Evolutionary conservation across 2,888 invertebrate species (phyloP), one percentile per base, ranked within the genome.

Genomic region (Blastobasis lacticolella): DNA sequence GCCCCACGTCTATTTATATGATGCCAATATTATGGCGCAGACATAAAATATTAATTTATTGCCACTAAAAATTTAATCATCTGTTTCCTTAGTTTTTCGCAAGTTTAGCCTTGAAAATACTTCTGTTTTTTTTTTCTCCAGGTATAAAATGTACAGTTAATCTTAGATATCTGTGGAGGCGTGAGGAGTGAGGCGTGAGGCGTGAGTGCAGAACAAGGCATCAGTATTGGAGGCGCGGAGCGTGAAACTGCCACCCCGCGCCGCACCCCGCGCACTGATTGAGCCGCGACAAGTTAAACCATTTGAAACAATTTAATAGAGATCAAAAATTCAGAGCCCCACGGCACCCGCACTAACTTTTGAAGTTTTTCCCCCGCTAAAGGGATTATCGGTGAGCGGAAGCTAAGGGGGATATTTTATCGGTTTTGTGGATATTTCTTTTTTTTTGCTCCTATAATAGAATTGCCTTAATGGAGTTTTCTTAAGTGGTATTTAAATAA

Each of bases 221-320:
- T 54, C 50, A 51, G 74, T 75, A 80, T 80, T 72, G 75, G 62
- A 59, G 54, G 77, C 81, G 73, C 60, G 61, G 64, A 78, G 74
- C 81, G 76, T 79, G 73, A 78, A 76, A 73, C 72, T 67, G 57
- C 57, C 51, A 54, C 62, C 60, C 60, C 57, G 59, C 59, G 63
- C 71, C 59, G 75, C 66, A 70, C 64, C 68, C 69, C 71, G 63
- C 58, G 74, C 82, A 75, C 84, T 87, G 87, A 87, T 88, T 87
- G 87, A 86, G 84, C 83, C 82, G 88, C 88, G 88, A 87, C 88
- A 88, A 88, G 88, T 88, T 88, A 87, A 88, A 88, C 88, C 78
- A 88, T 88, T 88, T 88, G 88, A 88, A 88, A 88, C 88, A 88
- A 88, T 88, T 88, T 88, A 88, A 88, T 88, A 88, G 86, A 88